Conservation (phyloP, 2,888 invertebrate species). For the Tenthredo amoena region DNA sequence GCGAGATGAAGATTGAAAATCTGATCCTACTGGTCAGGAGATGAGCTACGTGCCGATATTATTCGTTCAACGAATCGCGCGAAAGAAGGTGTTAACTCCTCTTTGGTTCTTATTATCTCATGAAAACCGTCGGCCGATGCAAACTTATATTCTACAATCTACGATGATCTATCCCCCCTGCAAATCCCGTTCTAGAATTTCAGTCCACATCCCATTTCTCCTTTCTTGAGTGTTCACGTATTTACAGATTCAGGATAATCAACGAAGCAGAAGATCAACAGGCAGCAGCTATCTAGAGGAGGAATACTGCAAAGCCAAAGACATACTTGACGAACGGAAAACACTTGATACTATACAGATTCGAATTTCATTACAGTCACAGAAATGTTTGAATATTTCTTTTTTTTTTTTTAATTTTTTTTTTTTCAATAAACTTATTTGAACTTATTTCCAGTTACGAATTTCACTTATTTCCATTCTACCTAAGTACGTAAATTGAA, state of each 20-base stretch:
- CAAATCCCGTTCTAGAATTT: conserved; percentile 12
- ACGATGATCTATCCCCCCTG: not conserved
- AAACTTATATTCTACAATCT: conserved; percentile 31
- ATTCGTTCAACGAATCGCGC: not conserved
- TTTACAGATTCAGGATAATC: conserved; percentile 16
- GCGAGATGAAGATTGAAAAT: conserved; percentile 13
- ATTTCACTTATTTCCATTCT: not conserved
- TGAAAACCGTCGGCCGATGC: not conserved
- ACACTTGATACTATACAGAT: not conserved
- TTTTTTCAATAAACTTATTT: not conserved
- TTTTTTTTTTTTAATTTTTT: not conserved
- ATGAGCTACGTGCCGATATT: conserved; percentile 1
- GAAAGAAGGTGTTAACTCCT: not conserved
- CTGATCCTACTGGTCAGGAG: not conserved
- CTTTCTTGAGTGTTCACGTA: conserved; percentile 18
- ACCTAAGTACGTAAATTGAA: not conserved
- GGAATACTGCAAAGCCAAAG: conserved; percentile 24
- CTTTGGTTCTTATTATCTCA: not conserved
- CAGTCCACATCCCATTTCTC: not conserved
- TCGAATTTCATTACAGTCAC: not conserved
- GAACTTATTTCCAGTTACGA: not conserved
- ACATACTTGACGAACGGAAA: conserved; percentile 40
- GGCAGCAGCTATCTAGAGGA: not conserved
- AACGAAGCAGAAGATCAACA: not conserved
- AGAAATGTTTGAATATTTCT: not conserved